Base-by-base conservation (phyloP, 2,888 invertebrate species). In the Acanthosepion pharaonis region DNA sequence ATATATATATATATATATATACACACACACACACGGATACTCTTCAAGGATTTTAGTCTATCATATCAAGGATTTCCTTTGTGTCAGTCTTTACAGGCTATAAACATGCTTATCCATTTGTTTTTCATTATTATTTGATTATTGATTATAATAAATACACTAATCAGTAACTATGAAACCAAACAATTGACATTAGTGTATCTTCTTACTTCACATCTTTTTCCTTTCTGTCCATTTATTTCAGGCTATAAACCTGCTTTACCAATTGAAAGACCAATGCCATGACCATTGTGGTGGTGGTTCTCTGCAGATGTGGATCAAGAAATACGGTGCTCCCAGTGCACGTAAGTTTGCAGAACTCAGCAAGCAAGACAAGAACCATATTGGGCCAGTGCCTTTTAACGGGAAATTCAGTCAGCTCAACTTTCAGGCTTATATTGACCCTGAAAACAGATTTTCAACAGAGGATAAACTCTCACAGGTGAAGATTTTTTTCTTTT, bases 401-500 rank as follows among this genome's bases (percentile, higher is more conserved):
- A 98, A 98, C 96, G 98, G 98, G 11, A 99, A 99, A 98, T 98
- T 98, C 15, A 98, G 99, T 0, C 94, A 95, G 25, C 98, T 99
- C 96, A 98, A 98, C 97, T 99, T 99, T 97, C 98, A 98, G 0
- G 99, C 99, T 0, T 99, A 99, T 97, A 99, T 99, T 96, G 99
- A 99, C 97, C 98, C 99, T 0, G 99, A 99, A 95, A 98, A 99
- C 96, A 98, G 98, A 97, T 99, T 99, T 97, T 98, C 98, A 94
- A 98, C 98, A 95, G 98, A 99, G 97, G 99, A 99, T 97, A 99
- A 99, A 97, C 98, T 99, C 94, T 99, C 99, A 15, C 99, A 99
- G 98, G 99, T 99, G 95, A 91, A 33, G 33, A 15, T 28, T 18
- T 33, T 33, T 33, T 1, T 33, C 33, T 33, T 33, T 33, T 1